These are phyloP conservation scores for Phaedon cochleariae DNA, from an alignment of 2,888 invertebrate genomes.

Conservation along the genomic window DNA sequence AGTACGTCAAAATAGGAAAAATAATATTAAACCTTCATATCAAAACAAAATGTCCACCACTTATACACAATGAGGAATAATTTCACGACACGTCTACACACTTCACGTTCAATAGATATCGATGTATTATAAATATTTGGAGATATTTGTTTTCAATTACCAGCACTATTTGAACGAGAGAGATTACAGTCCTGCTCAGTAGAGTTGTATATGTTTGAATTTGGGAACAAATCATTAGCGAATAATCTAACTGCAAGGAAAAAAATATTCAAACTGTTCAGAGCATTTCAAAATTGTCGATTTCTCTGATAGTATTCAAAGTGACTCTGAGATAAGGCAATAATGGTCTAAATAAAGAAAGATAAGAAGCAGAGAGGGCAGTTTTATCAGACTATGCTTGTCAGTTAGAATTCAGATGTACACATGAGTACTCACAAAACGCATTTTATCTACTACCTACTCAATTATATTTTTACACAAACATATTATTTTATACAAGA, in stretches of 20 bases:
- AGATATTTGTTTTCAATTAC: not conserved
- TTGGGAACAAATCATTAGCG: not conserved
- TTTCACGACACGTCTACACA: not conserved
- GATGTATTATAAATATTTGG: not conserved
- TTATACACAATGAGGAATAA: not conserved
- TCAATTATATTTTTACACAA: too few relatives aligned
- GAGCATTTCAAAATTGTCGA: constrained; percentile 37
- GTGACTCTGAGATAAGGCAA: constrained; percentile 37
- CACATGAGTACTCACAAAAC: constrained; percentile 22
- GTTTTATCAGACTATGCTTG: constrained; percentile 30
- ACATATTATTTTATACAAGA: too few relatives aligned
- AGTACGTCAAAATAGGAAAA: too few relatives aligned
- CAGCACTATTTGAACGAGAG: not conserved
- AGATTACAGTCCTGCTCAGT: not conserved
- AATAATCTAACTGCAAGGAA: constrained; percentile 14
- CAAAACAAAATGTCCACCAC: not conserved
- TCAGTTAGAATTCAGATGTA: constrained; percentile 29
- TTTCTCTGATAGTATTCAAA: constrained; percentile 36
- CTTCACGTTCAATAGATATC: not conserved
- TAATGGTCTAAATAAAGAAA: constrained; percentile 37
- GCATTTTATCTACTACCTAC: constrained; percentile 5
- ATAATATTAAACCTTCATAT: not conserved
- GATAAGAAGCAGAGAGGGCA: constrained; percentile 38
- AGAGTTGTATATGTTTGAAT: not conserved
- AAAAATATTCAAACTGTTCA: constrained; percentile 21